Evolutionary conservation across 2,797 vertebrate species (phyloP).

Genomic region (Hylomyscus alleni): DNA sequence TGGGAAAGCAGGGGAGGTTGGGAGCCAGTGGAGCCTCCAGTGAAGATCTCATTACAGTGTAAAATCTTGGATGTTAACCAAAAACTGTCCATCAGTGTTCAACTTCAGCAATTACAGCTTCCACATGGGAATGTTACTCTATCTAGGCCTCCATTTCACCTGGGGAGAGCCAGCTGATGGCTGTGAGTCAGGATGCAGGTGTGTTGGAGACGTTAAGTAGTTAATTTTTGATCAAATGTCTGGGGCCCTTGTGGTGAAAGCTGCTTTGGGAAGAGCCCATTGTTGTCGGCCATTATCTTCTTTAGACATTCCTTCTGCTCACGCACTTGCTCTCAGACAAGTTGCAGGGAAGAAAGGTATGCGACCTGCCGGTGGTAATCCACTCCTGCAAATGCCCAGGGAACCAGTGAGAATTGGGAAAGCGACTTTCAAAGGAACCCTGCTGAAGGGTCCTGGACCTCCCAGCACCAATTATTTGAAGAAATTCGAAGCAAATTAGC

Average conservation of each 20-base stretch:
- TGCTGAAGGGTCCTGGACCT: slow-evolving; percentile 57
- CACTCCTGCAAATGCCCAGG: background rate
- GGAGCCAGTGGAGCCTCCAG: slow-evolving; percentile 62
- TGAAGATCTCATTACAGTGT: slow-evolving; percentile 68
- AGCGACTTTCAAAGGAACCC: slow-evolving; percentile 67
- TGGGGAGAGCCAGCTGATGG: slow-evolving; percentile 55
- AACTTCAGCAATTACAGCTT: slow-evolving; percentile 75
- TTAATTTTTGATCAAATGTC: slow-evolving; percentile 66
- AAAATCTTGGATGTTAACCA: slow-evolving; percentile 77
- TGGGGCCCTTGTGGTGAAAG: slow-evolving; percentile 21
- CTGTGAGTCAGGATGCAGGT: slow-evolving; percentile 78
- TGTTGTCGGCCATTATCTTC: slow-evolving; percentile 16
- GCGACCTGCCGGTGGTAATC: background rate
- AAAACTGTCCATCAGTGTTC: slow-evolving; percentile 77
- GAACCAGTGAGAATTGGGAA: background rate
- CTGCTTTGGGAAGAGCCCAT: slow-evolving; percentile 52
- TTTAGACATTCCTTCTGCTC: slow-evolving; percentile 59
- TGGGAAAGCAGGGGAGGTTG: background rate
- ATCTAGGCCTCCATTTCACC: slow-evolving; percentile 64
- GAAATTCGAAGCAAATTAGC: slow-evolving; percentile 65
- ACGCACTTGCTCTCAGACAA: slow-evolving; percentile 49
- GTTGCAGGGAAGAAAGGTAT: background rate
- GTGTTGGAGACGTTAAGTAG: slow-evolving; percentile 63
- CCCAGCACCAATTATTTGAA: slow-evolving; percentile 29
- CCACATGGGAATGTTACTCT: slow-evolving; percentile 61